Evolutionary conservation across 2,113 vertebrate species (phyloP), one percentile per base, ranked within the genome.

Genomic region (Pyrgilauda ruficollis): DNA sequence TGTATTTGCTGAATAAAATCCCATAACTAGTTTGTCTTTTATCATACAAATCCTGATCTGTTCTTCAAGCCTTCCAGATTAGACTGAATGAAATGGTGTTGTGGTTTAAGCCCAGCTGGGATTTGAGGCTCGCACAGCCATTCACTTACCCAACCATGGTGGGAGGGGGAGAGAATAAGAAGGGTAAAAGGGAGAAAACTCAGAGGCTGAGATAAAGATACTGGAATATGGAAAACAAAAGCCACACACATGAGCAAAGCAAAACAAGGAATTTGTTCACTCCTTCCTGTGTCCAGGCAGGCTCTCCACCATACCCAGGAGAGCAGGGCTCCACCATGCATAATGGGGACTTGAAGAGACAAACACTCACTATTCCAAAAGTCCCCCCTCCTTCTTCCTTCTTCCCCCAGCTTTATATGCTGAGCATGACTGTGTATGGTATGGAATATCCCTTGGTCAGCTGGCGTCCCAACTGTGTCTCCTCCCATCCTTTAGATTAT

Each of bases 91-190:
- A 6, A 64, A 43, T 10, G 19, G 3, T 53, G 44, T 2, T 47
- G 70, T 24, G 24, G 5, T 62, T 83, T 31, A 47, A 37, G 4
- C 14, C 39, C 39, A 83, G 9, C 30, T 75, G 78, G 39, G 37
- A 67, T 11, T 12, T 44, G 37, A 52, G 8, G 18, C 23, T 19
- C 37, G 30, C 5, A 14, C 10, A 61, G 39, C 19, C 33, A 46
- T 16, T 53, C 0, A 0, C 28, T 53, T 18, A 39, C 11, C 26
- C 55, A 53, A 0, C 15, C 39, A 4, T 11, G 6, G 13, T 17
- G 24, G 23, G 3, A 68, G 10, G 0, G 1, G 5, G 6, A 39
- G 53, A 82, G 28, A 61, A 46, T 3, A 61, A 11, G 7, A 61
- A 67, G 7, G 31, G 23, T 24, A 10, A 28, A 37, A 39, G 52